phyloP scores from a whole-genome alignment of 2,888 invertebrate species.

The Catocala fraxini region DNA sequence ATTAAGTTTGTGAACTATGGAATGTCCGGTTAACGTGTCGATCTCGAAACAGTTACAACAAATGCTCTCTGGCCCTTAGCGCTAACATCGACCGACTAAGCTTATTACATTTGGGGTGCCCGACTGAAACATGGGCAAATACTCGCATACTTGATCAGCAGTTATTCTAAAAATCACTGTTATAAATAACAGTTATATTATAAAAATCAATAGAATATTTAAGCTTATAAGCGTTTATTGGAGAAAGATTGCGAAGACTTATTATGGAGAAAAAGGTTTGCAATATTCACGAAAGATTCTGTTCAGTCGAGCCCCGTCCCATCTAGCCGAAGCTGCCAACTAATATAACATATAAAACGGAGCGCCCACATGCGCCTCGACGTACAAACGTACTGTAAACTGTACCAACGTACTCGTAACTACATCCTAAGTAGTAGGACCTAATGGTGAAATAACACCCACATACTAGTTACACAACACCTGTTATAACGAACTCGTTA shows the following conservation, averaged over 20 bases:
- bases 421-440: constrained; percentile 81
- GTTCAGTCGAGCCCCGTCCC: constrained; percentile 29
- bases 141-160: too few species aligned
- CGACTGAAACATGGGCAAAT: constrained; percentile 19
- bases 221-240: too few species aligned
- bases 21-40: constrained; percentile 64
- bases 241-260: too few species aligned
- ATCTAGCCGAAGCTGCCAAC: constrained; percentile 60
- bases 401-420: constrained; percentile 42
- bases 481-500: constrained; percentile 49
- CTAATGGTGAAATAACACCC: constrained; percentile 76
- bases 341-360: constrained; percentile 47
- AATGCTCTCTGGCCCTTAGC: constrained; percentile 73
- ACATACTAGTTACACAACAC: constrained; percentile 51
- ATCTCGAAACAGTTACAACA: constrained; percentile 34
- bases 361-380: constrained; percentile 26
- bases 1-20: constrained; percentile 71
- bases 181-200: neutral
- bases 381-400: constrained; percentile 38
- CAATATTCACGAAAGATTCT: neutral
- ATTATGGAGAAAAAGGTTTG: too few species aligned
- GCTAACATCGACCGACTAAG: constrained; percentile 72
- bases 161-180: neutral
- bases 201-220: neutral
- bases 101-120: constrained; percentile 46